Evolutionary conservation across 1,140 invertebrate species (phyloP).

Genomic region (Holcopasites calliopsidis): DNA sequence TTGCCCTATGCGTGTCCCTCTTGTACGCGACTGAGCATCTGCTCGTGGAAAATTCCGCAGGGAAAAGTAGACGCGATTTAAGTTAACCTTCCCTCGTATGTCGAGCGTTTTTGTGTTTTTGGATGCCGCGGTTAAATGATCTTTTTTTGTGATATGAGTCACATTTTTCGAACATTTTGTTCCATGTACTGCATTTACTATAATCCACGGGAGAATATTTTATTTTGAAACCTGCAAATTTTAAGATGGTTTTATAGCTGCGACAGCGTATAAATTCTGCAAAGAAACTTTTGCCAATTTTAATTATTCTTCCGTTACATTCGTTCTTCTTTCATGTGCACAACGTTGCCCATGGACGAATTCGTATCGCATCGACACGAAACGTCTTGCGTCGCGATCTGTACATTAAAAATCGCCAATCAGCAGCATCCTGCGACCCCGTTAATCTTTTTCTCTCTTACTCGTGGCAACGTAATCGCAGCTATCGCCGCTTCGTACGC

Average conservation of each 20-base stretch:
- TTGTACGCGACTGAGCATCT: background rate
- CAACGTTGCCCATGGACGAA: background rate
- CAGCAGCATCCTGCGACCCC: slow-evolving; percentile 67
- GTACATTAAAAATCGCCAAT: slow-evolving; percentile 56
- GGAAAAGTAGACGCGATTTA: background rate
- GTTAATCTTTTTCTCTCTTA: slow-evolving; percentile 24
- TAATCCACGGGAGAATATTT: no score
- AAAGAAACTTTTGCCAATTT: no score
- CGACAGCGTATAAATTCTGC: no score
- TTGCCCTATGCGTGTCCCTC: background rate
- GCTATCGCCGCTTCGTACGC: background rate
- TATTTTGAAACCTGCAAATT: no score
- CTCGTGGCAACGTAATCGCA: background rate
- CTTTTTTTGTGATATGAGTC: no score
- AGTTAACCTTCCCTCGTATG: background rate
- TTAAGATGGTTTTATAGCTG: no score
- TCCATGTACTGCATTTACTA: no score
- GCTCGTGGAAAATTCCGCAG: background rate
- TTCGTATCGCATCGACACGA: slow-evolving; percentile 5
- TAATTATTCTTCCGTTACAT: no score
- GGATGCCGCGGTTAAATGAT: background rate
- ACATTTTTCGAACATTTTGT: no score
- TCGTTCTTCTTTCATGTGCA: background rate
- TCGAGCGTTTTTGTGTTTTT: background rate
- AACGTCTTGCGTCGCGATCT: slow-evolving; percentile 15